Conservation (phyloP, 2,113 vertebrate genomes). For the Xiphophorus hellerii region DNA sequence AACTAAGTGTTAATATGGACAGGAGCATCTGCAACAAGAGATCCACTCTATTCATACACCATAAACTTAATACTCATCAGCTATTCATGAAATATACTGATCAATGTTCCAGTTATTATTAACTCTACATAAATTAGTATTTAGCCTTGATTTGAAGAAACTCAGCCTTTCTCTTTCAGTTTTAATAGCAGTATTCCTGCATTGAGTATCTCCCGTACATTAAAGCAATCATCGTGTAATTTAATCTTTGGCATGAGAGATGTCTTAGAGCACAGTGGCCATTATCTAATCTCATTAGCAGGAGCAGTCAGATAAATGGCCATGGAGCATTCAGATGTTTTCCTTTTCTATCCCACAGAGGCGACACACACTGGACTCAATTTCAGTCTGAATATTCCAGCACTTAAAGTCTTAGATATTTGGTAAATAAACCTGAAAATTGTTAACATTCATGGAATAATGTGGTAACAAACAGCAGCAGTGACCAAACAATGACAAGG, state of each 20-base stretch:
- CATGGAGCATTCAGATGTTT: background rate
- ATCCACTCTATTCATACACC: background rate
- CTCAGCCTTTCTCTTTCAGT: no score
- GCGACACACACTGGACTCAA: background rate
- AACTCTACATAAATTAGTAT: no score
- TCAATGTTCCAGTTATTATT: no score
- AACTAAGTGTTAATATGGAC: background rate
- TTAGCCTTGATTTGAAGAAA: no score
- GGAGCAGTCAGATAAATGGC: background rate
- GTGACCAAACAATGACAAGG: background rate
- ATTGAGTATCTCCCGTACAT: background rate
- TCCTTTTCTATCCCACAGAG: background rate
- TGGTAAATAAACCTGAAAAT: background rate
- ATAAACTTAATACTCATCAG: no score
- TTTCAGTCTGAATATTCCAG: background rate
- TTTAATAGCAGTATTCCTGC: no score
- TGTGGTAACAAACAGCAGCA: background rate
- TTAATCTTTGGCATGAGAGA: constrained; percentile 16
- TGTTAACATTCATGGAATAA: background rate
- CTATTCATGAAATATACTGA: no score
- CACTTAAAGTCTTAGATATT: background rate
- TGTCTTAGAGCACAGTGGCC: constrained; percentile 39
- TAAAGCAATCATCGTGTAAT: background rate
- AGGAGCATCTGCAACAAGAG: background rate
- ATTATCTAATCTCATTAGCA: constrained; percentile 32